Evolutionary conservation across 2,113 vertebrate genomes (phyloP).

Genomic region (Nothobranchius furzeri): DNA sequence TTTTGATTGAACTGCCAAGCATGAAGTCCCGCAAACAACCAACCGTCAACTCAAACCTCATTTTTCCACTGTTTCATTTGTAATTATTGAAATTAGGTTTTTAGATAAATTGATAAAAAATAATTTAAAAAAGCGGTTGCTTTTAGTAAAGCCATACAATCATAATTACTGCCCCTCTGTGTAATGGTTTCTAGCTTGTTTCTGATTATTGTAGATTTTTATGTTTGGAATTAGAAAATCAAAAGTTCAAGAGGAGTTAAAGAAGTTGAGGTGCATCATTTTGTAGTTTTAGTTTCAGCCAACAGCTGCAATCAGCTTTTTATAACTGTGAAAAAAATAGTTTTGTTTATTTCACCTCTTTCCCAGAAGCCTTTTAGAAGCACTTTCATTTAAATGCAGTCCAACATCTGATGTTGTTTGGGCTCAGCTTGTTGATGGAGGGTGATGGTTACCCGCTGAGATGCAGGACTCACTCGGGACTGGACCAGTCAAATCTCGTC

Average conservation of each 20-base stretch:
- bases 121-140: too few species aligned
- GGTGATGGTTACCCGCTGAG: conserved; percentile 69
- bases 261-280: conserved; percentile 4
- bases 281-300: conserved; percentile 18
- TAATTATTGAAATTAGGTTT: too few species aligned
- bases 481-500: conserved; percentile 76
- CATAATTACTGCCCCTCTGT: neutral
- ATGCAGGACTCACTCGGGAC: conserved; percentile 73
- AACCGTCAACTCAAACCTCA: too few species aligned
- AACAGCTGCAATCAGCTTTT: conserved; percentile 30
- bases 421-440: conserved; percentile 68
- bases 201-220: neutral
- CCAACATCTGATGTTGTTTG: conserved; percentile 67
- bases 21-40: too few species aligned
- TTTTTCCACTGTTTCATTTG: too few species aligned
- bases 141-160: too few species aligned
- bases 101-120: too few species aligned
- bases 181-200: neutral
- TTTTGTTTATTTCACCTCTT: conserved; percentile 9
- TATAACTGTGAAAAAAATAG: conserved; percentile 16
- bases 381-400: conserved; percentile 53
- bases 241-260: too few species aligned
- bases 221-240: too few species aligned
- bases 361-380: conserved; percentile 29
- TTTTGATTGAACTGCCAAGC: too few species aligned